A percentile compares a stretch with the other conserved stretches of the same genome.
phyloP scores from a whole-genome alignment of 2,888 invertebrate species.

The Nomada flava region DNA sequence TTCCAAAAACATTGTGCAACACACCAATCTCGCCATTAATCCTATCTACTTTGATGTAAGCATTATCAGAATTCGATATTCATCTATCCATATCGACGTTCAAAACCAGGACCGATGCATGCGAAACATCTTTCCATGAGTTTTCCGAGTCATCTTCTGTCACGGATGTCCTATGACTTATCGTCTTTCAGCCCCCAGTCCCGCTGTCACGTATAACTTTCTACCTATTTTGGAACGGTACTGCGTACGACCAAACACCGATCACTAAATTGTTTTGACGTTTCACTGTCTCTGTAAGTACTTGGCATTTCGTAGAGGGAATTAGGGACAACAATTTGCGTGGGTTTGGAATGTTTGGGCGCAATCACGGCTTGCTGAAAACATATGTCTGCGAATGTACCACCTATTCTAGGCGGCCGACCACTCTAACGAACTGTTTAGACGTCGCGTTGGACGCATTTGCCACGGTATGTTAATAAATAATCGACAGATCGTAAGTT shows the following conservation, averaged over 20 bases:
- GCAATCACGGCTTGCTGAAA: constrained; percentile 76
- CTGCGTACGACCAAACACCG: background rate
- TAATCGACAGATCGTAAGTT: background rate
- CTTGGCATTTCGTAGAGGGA: constrained; percentile 67
- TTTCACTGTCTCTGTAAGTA: constrained; percentile 53
- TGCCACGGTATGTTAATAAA: constrained; percentile 23
- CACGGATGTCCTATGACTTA: background rate
- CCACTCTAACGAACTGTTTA: constrained; percentile 49
- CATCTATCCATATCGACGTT: background rate
- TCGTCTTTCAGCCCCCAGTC: background rate
- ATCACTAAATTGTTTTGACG: constrained; percentile 59
- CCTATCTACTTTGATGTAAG: background rate
- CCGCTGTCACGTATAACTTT: constrained; percentile 27
- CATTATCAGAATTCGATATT: background rate
- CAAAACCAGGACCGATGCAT: background rate
- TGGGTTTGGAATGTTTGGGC: constrained; percentile 78
- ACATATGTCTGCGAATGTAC: constrained; percentile 46
- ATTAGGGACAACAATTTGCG: constrained; percentile 74
- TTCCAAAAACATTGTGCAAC: background rate
- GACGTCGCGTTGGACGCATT: constrained; percentile 11
- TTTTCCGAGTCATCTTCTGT: constrained; percentile 6
- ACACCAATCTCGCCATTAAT: background rate
- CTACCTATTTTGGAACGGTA: constrained; percentile 31
- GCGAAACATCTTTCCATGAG: background rate
- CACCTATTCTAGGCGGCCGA: constrained; percentile 39